Evolutionary conservation across 2,113 vertebrate species (phyloP).

Genomic region (Microtus richardsoni): DNA sequence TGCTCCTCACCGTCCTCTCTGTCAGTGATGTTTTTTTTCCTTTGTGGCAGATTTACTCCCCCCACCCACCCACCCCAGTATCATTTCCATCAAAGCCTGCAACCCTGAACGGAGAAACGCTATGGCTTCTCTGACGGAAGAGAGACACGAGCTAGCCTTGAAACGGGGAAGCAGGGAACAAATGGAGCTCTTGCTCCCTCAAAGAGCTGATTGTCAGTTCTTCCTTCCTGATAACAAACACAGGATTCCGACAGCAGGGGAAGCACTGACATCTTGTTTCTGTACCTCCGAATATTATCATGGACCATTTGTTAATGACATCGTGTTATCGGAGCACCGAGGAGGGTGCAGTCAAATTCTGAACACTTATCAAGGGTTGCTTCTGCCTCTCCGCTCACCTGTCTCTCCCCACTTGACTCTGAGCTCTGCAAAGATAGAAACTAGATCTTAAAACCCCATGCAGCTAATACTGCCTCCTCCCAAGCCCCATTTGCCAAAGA

Average conservation of each 20-base stretch:
- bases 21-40: slow-evolving; percentile 1
- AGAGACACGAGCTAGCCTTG: neutral
- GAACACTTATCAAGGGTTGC: no score
- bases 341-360: neutral
- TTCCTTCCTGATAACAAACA: neutral
- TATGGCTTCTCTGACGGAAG: slow-evolving; percentile 1
- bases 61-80: no score
- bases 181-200: neutral
- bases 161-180: neutral
- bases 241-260: neutral
- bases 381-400: neutral
- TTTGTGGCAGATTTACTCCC: neutral
- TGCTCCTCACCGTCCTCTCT: neutral
- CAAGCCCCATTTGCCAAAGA: neutral
- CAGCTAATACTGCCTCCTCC: neutral
- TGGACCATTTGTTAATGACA: neutral
- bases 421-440: neutral
- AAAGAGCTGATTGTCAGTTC: neutral
- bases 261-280: neutral
- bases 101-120: neutral
- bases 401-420: neutral
- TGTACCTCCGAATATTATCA: neutral
- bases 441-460: neutral
- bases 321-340: neutral
- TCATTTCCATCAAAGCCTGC: slow-evolving; percentile 7